A percentile compares a stretch with the other conserved stretches of the same genome.
Conservation (phyloP, 2,888 invertebrate species). For the Oxyteleia sp. region DNA sequence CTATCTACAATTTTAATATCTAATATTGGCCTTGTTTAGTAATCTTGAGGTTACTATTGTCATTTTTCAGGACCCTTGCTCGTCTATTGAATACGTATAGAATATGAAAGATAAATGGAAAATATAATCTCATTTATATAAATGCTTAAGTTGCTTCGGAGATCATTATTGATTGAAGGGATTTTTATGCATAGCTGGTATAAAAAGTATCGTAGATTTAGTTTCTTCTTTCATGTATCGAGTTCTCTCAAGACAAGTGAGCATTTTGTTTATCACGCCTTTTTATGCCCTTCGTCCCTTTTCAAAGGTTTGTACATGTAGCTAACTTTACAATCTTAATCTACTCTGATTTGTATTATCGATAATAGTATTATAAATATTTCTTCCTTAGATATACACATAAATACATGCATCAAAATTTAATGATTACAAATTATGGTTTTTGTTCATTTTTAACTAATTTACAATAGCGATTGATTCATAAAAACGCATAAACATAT, state of each 20-base stretch:
- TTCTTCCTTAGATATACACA: constrained; percentile 47
- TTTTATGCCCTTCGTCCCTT: constrained; percentile 43
- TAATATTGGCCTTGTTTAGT: constrained; percentile 84
- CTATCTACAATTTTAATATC: constrained; percentile 85
- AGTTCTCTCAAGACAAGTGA: constrained; percentile 33
- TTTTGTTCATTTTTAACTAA: constrained; percentile 34
- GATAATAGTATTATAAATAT: constrained; percentile 37
- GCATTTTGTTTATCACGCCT: constrained; percentile 47
- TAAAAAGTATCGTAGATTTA: neutral
- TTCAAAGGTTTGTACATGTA: constrained; percentile 3
- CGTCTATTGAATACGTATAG: neutral
- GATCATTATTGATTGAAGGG: constrained; percentile 40
- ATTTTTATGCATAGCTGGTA: constrained; percentile 7
- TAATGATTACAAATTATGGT: constrained; percentile 6
- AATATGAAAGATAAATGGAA: neutral
- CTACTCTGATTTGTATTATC: constrained; percentile 26
- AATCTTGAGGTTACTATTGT: constrained; percentile 70
- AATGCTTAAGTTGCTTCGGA: constrained; percentile 31
- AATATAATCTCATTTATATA: constrained; percentile 7
- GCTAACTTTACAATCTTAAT: constrained; percentile 35
- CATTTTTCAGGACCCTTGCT: constrained; percentile 56
- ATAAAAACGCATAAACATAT: constrained; percentile 11
- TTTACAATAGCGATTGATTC: constrained; percentile 23
- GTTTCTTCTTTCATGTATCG: neutral
- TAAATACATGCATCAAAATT: constrained; percentile 38